Conservation (phyloP, 2,113 vertebrate species). For the Pterocles burchelli region DNA sequence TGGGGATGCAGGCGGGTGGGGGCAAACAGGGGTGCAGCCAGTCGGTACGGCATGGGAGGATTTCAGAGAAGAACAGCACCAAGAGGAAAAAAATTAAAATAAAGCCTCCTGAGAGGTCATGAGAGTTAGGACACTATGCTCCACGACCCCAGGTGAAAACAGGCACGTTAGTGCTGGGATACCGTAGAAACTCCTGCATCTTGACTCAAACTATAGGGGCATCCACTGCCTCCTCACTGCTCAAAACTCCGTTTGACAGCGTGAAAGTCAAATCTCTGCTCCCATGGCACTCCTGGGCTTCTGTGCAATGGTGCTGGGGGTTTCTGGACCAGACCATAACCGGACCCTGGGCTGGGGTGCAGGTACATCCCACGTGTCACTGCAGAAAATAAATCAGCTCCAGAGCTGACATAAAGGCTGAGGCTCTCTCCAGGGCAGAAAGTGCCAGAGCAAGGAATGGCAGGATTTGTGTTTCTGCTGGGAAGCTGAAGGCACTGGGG, state of each 20-base stretch:
- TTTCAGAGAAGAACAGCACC: not conserved
- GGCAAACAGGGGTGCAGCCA: accelerated
- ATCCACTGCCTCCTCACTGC: not conserved
- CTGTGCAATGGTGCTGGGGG: not conserved
- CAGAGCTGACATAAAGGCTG: not conserved
- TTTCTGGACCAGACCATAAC: not conserved
- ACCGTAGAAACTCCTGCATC: not conserved
- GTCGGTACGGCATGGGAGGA: accelerated
- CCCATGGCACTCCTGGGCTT: not conserved
- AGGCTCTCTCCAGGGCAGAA: not conserved
- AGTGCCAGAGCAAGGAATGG: not conserved
- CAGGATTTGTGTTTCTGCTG: not conserved
- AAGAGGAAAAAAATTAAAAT: not conserved
- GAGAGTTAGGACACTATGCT: not conserved
- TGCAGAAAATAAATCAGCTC: not conserved
- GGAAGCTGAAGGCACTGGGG: not conserved
- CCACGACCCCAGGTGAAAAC: not conserved
- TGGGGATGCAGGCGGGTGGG: not conserved
- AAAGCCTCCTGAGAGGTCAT: not conserved
- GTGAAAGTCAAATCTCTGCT: not conserved
- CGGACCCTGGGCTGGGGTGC: not conserved
- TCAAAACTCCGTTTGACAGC: not conserved
- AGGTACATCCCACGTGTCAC: not conserved
- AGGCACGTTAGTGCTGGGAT: not conserved
- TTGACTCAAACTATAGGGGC: not conserved